phyloP scores from a whole-genome alignment of 2,888 invertebrate genomes.

The Philopedon plagiatum region DNA sequence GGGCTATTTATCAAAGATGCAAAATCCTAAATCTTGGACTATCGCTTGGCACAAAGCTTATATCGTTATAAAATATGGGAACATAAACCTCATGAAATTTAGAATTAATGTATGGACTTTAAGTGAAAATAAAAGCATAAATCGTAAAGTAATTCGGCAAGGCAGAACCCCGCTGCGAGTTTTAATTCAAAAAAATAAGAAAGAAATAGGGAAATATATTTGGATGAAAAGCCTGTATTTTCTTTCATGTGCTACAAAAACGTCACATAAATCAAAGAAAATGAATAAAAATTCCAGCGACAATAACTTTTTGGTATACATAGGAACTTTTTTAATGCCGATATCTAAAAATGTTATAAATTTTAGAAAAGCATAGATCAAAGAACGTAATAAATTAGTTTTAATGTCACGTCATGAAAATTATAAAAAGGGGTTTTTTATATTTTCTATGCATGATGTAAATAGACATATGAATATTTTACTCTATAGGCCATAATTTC shows the following conservation, averaged over 20 bases:
- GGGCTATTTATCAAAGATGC: conserved; percentile 27
- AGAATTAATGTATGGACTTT: conserved; percentile 54
- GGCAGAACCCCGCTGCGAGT: conserved; percentile 57
- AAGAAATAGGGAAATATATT: conserved; percentile 62
- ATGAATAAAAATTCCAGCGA: conserved; percentile 22
- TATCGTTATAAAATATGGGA: conserved; percentile 47
- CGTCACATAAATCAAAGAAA: conserved; percentile 52
- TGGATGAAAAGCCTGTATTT: conserved; percentile 53
- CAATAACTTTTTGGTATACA: conserved; percentile 1
- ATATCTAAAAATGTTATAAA: conserved; percentile 4
- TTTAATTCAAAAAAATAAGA: conserved; percentile 60
- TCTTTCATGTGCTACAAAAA: conserved; percentile 42
- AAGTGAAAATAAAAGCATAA: conserved; percentile 62
- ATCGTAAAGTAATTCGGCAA: conserved; percentile 59
- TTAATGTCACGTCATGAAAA: too few relatives aligned
- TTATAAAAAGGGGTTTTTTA: too few relatives aligned
- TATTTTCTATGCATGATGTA: too few relatives aligned
- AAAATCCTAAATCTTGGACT: conserved; percentile 13
- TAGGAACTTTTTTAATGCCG: background rate
- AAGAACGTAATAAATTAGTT: background rate
- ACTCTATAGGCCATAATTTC: too few relatives aligned
- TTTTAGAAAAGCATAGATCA: background rate
- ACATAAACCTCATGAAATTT: conserved; percentile 51
- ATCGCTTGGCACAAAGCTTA: conserved; percentile 18
- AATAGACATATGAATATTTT: too few relatives aligned